phyloP scores from a whole-genome alignment of 2,888 invertebrate species.

The Flexamia atlantica region DNA sequence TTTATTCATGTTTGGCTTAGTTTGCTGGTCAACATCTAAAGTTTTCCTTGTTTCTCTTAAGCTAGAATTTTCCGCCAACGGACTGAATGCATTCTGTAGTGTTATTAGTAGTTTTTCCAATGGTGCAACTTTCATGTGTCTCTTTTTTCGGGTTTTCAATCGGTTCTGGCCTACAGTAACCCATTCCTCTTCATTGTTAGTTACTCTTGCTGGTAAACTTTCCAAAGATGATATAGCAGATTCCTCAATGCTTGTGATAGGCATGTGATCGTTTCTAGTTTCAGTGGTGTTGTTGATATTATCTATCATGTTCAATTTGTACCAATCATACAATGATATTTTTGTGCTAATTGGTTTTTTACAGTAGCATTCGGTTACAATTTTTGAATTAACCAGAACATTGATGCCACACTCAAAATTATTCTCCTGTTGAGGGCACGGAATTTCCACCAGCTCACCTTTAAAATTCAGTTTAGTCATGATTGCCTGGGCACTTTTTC shows the following conservation, averaged over 20 bases:
- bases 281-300: neutral
- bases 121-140: neutral
- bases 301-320: neutral
- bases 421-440: constrained; percentile 13
- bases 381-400: constrained; percentile 24
- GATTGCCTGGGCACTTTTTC: no score
- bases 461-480: neutral
- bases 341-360: neutral
- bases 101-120: neutral
- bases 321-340: constrained; percentile 1
- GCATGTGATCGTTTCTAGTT: neutral
- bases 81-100: neutral
- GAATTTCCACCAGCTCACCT: neutral
- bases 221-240: no score
- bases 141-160: neutral
- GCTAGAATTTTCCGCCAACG: neutral
- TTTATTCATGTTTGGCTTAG: neutral
- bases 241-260: neutral
- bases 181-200: neutral
- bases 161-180: neutral
- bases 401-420: constrained; percentile 31
- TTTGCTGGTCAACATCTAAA: neutral
- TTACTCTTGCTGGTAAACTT: neutral
- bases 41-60: neutral
- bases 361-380: constrained; percentile 5